Base-by-base conservation (phyloP, 2,888 invertebrate species). In the Poecilus cupreus region DNA sequence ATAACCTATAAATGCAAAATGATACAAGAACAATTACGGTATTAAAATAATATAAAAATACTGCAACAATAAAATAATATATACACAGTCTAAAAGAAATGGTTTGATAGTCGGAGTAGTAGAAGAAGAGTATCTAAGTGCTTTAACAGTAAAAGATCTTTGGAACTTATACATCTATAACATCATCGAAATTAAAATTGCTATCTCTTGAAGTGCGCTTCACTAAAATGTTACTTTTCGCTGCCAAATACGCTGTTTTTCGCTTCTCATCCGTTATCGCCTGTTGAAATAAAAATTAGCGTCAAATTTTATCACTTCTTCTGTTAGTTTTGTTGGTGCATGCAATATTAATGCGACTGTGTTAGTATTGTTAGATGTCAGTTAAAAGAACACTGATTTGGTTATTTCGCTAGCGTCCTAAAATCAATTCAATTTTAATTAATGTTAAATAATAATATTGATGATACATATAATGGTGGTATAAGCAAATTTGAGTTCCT, bases 211-310 rank as follows among this genome's bases (percentile, higher is more conserved):
- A 68, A 82, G 78, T 74, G 75, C 81, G 77, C 46, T 82, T 81
- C 37, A 49, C 20, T 64, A 46, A n/a, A 32, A 70, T n/a, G 26
- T 80, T 79, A 79, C 49, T 79, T 68, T 79, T 79, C 54, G 80
- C 80, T 51, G 80, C 80, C 39, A 80, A 43, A 39, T 22, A 81
- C 22, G 60, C 75, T 18, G 75, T 43, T 39, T 64, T 81, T 32
- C 75, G 84, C 82, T 87, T 87, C 81, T 87, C 86, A 87, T 86
- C 86, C 85, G 84, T 86, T 87, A 84, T 88, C 88, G 84, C 88
- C 88, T 88, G 54, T 64, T 26, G 49, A 54, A 72, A 81, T 8
- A 54, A 57, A 80, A 20, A 74, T n/a, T 24, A 11, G 6, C 11
- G 43, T 43, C 43, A 37, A 77, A 32, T 20, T 20, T 76, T 22